phyloP scores from a whole-genome alignment of 2,113 vertebrate species.

The Chrysemys picta region DNA sequence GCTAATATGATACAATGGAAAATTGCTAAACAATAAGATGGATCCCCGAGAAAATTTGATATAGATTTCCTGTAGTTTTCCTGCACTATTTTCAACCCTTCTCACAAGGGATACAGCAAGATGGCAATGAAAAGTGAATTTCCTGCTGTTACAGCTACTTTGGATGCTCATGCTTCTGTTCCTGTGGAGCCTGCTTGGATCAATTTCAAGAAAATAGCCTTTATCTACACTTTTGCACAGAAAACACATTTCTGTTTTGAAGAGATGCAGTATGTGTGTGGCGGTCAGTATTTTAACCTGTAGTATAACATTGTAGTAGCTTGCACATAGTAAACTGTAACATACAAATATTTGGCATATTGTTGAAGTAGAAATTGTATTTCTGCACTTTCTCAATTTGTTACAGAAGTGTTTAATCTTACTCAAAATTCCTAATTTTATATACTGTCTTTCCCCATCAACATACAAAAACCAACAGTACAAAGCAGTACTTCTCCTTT shows the following conservation, averaged over 20 bases:
- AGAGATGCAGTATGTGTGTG: conserved; percentile 23
- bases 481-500: neutral
- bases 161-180: conserved; percentile 57
- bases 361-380: neutral
- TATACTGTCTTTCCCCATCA: neutral
- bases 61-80: conserved; percentile 57
- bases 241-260: conserved; percentile 73
- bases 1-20: neutral
- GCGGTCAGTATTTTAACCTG: conserved; percentile 24
- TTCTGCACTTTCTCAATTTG: neutral
- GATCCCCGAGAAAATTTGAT: conserved; percentile 47
- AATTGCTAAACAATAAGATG: conserved; percentile 47
- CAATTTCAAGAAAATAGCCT: conserved; percentile 74
- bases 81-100: conserved; percentile 58
- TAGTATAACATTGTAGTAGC: neutral
- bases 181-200: conserved; percentile 64
- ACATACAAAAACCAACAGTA: neutral
- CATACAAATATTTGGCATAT: neutral
- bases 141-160: conserved; percentile 61
- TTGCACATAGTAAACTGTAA: neutral
- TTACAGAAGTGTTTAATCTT: neutral
- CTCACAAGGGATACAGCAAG: conserved; percentile 60
- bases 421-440: neutral
- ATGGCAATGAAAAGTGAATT: conserved; percentile 63
- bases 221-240: conserved; percentile 72